A percentile compares a stretch with the other conserved stretches of the same genome.
Conservation (phyloP, 2,888 invertebrate genomes). For the Hirtodrosophila duncani region DNA sequence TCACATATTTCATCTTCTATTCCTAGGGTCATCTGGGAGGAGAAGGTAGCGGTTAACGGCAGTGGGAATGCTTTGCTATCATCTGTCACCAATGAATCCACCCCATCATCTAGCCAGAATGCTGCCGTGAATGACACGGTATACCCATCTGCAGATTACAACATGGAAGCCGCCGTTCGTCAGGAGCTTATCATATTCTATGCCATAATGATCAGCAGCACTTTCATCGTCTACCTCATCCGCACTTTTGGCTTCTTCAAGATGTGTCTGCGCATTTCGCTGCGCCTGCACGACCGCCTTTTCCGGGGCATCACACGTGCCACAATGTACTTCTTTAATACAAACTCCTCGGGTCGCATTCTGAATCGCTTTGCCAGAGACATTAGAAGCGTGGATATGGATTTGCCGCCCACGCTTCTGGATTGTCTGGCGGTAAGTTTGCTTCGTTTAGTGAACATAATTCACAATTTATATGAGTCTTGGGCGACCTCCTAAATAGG, state of each 20-base stretch:
- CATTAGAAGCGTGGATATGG: conserved; percentile 83
- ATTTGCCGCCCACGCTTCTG: conserved; percentile 81
- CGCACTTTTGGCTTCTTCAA: conserved; percentile 83
- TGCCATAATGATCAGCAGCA: conserved; percentile 66
- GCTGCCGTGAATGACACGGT: conserved; percentile 1
- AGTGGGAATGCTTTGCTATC: conserved; percentile 8
- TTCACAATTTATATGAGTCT: no score
- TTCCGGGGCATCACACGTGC: conserved; percentile 86
- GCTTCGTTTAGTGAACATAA: no score
- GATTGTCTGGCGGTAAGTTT: conserved; percentile 81
- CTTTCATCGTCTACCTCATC: conserved; percentile 80
- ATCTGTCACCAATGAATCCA: no score
- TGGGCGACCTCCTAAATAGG: no score
- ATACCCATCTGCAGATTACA: conserved; percentile 6
- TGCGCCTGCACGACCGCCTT: conserved; percentile 87
- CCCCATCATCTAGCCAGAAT: no score
- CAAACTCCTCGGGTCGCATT: conserved; percentile 83
- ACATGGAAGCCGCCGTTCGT: conserved; percentile 50
- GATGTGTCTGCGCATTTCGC: conserved; percentile 87
- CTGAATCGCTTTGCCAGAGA: conserved; percentile 88
- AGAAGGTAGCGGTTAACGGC: conserved; percentile 53
- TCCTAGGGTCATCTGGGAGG: conserved; percentile 78
- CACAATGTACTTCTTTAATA: conserved; percentile 88
- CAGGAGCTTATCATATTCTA: conserved; percentile 72
- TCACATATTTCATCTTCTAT: conserved; percentile 4